A percentile compares a stretch with the other conserved stretches of the same genome.
These are phyloP conservation scores for Odontesthes bonariensis DNA, from an alignment of 2,113 vertebrate genomes.

Conservation along the genomic window DNA sequence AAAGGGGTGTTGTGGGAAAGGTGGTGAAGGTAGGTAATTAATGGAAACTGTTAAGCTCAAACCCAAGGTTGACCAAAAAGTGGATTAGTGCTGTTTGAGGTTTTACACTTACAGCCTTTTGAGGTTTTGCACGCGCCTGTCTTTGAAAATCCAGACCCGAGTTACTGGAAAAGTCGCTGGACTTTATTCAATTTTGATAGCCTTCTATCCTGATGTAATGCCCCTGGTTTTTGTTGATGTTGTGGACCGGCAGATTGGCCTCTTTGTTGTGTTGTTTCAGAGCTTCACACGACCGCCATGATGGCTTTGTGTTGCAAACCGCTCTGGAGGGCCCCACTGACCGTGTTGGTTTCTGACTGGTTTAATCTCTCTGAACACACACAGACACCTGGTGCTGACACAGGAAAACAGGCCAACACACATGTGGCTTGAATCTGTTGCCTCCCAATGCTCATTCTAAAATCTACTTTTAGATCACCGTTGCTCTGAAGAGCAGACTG, in stretches of 20 bases:
- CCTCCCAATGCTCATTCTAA: too few relatives aligned
- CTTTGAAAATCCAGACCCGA: not conserved
- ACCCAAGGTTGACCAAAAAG: not conserved
- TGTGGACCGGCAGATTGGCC: slow-evolving; percentile 35
- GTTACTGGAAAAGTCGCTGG: not conserved
- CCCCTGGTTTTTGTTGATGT: slow-evolving; percentile 18
- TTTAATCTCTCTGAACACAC: slow-evolving; percentile 23
- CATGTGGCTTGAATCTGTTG: not conserved
- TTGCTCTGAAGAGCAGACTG: not conserved
- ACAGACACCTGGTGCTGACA: slow-evolving; percentile 27
- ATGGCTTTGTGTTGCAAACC: slow-evolving; percentile 56
- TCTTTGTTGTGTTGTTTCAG: slow-evolving; percentile 61
- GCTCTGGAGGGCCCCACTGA: slow-evolving; percentile 28
- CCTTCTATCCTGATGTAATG: not conserved
- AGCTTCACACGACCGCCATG: slow-evolving; percentile 49
- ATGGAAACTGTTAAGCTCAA: too few relatives aligned
- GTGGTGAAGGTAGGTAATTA: too few relatives aligned
- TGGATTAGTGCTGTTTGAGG: not conserved
- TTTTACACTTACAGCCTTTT: not conserved
- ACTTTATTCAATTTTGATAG: not conserved
- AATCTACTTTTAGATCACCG: not conserved
- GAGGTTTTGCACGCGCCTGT: not conserved
- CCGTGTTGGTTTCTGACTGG: slow-evolving; percentile 24
- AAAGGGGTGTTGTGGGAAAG: too few relatives aligned
- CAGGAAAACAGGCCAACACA: slow-evolving; percentile 4